Base-by-base conservation (phyloP, 2,113 vertebrate genomes). In the Dryoscopus gambensis region DNA sequence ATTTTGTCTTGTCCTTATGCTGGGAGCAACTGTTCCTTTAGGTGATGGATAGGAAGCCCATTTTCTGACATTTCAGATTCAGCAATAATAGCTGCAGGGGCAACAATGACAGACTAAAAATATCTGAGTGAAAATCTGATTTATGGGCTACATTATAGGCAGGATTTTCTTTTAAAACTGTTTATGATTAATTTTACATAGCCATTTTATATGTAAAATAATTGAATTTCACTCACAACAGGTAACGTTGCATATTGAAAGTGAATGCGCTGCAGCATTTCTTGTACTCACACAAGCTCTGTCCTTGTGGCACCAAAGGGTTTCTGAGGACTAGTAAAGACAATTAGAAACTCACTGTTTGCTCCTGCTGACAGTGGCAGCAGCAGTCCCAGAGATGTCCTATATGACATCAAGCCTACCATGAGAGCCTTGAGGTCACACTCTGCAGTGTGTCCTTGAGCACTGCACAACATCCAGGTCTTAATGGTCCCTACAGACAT, bases 11-110 rank as follows among this genome's bases (percentile, higher is more conserved):
- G 78, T 64, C 55, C 82, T 87, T 28, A 15, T 42, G 27, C 68
- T 68, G 52, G 57, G 49, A 85, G 21, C 52, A 76, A 31, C 65
- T 88, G 7, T 68, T 80, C 50, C 67, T 91, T 71, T 65, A 75
- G 63, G 33, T 90, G 59, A 92, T 1, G 4, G 59, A 79, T 50
- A 71, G 30, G 50, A 84, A 82, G 33, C 25, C 9, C 21, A 25
- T 81, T 82, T 90, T 89, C 57, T 92, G 86, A 84, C 71, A 94
- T 82, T 90, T 70, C 60, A 81, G 19, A 94, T 81, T 18, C 50
- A 94, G 52, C 42, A 67, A 46, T 59, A 94, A 64, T 46, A 92
- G 77, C 73, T 84, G 68, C 53, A 91, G 62, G 49, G 49, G 20
- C 40, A 89, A 28, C 53, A 67, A 33, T 19, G n/a, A 65, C 65